Evolutionary conservation across 2,888 invertebrate species (phyloP).

Genomic region (Hypomecis atomaria): DNA sequence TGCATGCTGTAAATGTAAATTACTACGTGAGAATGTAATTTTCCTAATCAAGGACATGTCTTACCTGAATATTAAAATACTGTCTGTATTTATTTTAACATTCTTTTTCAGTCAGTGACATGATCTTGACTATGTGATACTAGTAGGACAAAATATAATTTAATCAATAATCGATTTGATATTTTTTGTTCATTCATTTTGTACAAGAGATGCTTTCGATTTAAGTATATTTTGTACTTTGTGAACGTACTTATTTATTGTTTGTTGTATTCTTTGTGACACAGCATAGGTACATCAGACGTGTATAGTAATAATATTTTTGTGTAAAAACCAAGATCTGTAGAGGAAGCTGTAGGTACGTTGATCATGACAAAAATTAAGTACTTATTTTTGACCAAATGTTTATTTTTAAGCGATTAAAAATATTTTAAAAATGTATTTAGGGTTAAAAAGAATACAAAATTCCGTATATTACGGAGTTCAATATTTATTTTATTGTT

Average conservation of each 20-base stretch:
- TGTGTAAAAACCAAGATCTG: slow-evolving; percentile 50
- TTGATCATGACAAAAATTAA: slow-evolving; percentile 72
- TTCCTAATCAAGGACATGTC: no score
- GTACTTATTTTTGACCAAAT: slow-evolving; percentile 64
- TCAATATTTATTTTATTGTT: slow-evolving; percentile 71
- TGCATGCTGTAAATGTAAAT: slow-evolving; percentile 10
- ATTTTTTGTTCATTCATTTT: background rate
- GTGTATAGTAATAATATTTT: slow-evolving; percentile 20
- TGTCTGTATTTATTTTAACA: no score
- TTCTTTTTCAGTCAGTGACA: no score
- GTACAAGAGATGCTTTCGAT: slow-evolving; percentile 3
- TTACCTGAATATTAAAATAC: no score
- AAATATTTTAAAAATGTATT: slow-evolving; percentile 33
- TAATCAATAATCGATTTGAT: no score
- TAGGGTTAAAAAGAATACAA: slow-evolving; percentile 42
- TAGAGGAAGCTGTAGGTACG: slow-evolving; percentile 52
- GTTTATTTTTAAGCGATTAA: slow-evolving; percentile 60
- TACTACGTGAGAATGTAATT: background rate
- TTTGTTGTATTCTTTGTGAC: background rate
- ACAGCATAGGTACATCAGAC: slow-evolving; percentile 4
- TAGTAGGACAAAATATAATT: no score
- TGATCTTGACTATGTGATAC: no score
- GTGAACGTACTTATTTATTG: background rate
- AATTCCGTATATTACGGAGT: slow-evolving; percentile 79
- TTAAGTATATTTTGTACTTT: slow-evolving; percentile 6